A percentile compares a stretch with the other conserved stretches of the same genome.
phyloP scores from a whole-genome alignment of 2,113 vertebrate genomes.

The Dipodomys merriami region DNA sequence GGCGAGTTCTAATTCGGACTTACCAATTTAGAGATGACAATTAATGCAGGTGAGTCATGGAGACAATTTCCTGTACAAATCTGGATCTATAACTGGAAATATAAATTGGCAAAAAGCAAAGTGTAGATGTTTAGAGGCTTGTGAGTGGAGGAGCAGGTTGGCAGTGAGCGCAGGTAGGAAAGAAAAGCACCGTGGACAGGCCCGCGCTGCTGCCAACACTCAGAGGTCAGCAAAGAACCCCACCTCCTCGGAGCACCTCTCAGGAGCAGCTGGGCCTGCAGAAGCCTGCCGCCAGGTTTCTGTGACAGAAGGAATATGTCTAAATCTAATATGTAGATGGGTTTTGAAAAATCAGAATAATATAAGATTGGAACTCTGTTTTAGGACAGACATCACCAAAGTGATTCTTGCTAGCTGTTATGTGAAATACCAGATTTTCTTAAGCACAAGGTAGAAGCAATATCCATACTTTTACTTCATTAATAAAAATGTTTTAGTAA shows the following conservation, averaged over 20 bases:
- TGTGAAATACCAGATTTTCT: not conserved
- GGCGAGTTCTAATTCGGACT: not conserved
- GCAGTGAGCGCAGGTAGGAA: not conserved
- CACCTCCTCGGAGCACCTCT: rapidly evolving
- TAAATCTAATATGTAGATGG: not conserved
- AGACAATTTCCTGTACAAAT: not conserved
- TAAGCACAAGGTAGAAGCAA: not conserved
- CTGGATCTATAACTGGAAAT: not conserved
- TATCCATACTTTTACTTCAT: conserved; percentile 45
- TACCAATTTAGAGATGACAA: not conserved
- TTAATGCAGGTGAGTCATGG: not conserved
- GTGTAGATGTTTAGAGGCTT: not conserved
- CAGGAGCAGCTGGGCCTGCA: rapidly evolving
- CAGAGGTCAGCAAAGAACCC: too few species aligned
- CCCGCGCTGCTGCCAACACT: rapidly evolving
- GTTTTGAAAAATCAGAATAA: not conserved
- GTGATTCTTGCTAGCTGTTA: not conserved
- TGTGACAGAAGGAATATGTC: rapidly evolving
- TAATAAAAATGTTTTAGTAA: conserved; percentile 45
- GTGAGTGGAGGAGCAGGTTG: not conserved
- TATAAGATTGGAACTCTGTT: not conserved
- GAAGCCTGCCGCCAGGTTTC: rapidly evolving
- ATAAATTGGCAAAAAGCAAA: not conserved
- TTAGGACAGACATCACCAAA: not conserved
- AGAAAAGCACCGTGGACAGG: rapidly evolving